Evolutionary conservation across 2,797 vertebrate species (phyloP).

Genomic region (Gastrophryne carolinensis): DNA sequence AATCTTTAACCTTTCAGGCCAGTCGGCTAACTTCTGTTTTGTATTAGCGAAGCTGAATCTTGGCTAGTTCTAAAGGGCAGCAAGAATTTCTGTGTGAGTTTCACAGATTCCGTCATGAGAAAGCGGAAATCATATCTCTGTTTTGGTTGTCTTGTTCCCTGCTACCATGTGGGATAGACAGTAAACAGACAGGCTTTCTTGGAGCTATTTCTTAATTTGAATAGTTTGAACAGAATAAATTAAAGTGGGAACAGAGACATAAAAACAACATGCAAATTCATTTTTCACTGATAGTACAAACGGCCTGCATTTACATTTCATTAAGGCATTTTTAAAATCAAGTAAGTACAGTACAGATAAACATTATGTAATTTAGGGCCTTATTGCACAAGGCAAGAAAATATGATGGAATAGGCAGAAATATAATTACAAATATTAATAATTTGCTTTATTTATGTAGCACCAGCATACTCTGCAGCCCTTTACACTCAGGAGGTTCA

Average conservation of each 20-base stretch:
- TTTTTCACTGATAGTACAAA: neutral
- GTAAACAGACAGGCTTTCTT: neutral
- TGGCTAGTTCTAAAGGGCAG: conserved; percentile 8
- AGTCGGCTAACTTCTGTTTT: conserved; percentile 40
- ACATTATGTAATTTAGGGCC: neutral
- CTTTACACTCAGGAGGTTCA: too few species aligned
- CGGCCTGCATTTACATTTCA: neutral
- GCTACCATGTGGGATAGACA: conserved; percentile 8
- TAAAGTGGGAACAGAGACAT: neutral
- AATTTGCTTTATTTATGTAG: too few species aligned
- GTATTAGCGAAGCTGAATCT: conserved; percentile 19
- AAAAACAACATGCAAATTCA: neutral
- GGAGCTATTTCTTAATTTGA: neutral
- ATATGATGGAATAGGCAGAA: too few species aligned
- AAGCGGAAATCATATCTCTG: conserved; percentile 2
- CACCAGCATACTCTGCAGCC: too few species aligned
- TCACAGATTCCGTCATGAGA: conserved; percentile 27
- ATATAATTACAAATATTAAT: too few species aligned
- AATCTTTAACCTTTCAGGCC: conserved; percentile 41
- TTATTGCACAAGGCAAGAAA: neutral
- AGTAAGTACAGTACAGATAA: too few species aligned
- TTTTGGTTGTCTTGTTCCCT: conserved; percentile 13
- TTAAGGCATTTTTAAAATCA: neutral
- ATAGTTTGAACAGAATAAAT: neutral
- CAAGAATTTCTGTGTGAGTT: neutral